A percentile compares a stretch with the other conserved stretches of the same genome.
Conservation (phyloP, 2,113 vertebrate genomes). For the Lasiurus cinereus region DNA sequence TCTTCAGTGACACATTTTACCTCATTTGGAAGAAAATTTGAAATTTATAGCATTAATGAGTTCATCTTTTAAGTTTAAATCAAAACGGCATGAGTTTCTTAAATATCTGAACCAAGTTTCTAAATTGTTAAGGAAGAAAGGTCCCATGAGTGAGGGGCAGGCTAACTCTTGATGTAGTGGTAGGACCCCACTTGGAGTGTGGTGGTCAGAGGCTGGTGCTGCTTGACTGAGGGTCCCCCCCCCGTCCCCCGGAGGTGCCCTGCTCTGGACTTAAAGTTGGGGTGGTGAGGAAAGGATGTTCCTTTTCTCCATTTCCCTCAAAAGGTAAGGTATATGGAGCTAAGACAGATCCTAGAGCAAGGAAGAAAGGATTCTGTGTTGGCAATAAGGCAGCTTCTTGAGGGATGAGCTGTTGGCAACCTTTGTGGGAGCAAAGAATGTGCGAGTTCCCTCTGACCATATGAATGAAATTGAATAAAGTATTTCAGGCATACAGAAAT, state of each 20-base stretch:
- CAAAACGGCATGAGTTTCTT: neutral
- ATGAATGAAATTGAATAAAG: neutral
- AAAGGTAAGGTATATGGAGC: neutral
- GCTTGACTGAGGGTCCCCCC: neutral
- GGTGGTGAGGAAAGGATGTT: neutral
- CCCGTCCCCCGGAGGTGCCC: fast-evolving
- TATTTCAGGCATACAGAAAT: neutral
- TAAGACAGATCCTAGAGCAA: neutral
- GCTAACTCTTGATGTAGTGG: neutral
- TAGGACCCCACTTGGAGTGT: neutral
- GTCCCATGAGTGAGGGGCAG: neutral
- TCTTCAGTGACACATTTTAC: neutral
- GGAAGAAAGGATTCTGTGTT: neutral
- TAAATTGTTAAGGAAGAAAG: neutral
- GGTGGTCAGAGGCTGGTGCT: neutral
- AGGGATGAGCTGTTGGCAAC: neutral
- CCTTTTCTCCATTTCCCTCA: neutral
- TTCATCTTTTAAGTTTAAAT: slow-evolving; percentile 40
- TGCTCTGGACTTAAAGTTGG: neutral
- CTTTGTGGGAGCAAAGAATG: neutral
- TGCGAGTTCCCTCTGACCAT: neutral
- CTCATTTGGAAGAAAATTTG: slow-evolving; percentile 25
- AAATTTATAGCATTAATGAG: slow-evolving; percentile 10
- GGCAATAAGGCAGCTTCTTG: neutral
- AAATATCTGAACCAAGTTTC: slow-evolving; percentile 7